Base-by-base conservation (phyloP, 1,140 invertebrate species). In the Zaprionus kolodkinae region DNA sequence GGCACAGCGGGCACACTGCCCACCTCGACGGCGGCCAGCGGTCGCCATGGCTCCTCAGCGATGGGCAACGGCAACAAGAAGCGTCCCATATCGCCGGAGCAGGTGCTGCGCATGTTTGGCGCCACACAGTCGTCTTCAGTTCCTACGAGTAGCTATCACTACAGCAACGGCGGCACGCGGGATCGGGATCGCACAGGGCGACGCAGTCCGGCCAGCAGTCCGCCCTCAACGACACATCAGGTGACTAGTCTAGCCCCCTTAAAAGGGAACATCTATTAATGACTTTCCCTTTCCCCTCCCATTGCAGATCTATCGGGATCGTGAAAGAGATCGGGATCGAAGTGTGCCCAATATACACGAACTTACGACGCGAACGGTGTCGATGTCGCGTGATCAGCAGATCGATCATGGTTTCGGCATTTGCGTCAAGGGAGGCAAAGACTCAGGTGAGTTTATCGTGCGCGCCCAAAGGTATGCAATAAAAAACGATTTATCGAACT, bases 381-480 rank as follows among this genome's bases (percentile, higher is more conserved):
- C 95, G 84, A 97, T 97, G 96, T 95, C 95, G 60, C 93, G 96
- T 59, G 96, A 96, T 90, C 94, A 94, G 60, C 95, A 95, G 6
- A 95, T 95, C 54, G 96, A 96, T 82, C 96, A 97, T 92, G 97
- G 97, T 60, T 97, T 97, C 92, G 96, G 96, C 62, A 97, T 97
- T 75, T 97, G 96, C 93, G 96, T 97, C 81, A 97, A 97, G 93
- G 97, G 96, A 81, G 96, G 97, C 59, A 97, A 97, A 93, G 96
- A 97, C 92, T 95, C 96, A 92, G 96, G 96, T 97, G 89, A 93
- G 91, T 27, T 45, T 7, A 21, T 3, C 12, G 4, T 0, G 5
- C 1, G n/a, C 15, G 25, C 55, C 13, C 6, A 13, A 21, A 57
- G 6, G 5, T 57, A 55, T 55, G 52, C 52, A n/a, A 55, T 9